These are phyloP conservation scores for Oppia nitens DNA, from an alignment of 1,140 invertebrate genomes.

Conservation along the genomic window DNA sequence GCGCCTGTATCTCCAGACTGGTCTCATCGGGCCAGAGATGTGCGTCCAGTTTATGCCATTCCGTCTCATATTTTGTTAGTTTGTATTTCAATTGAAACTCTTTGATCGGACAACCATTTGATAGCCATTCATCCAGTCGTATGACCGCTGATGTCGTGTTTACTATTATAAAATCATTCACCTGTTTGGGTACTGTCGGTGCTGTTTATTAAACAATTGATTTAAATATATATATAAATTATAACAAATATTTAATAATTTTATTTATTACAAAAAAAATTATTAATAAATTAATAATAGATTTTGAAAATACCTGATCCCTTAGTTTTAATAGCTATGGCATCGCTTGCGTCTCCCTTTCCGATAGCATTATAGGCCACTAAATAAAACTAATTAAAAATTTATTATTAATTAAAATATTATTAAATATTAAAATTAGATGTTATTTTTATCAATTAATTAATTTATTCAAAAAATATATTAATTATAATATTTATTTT, in stretches of 20 bases:
- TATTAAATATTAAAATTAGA: too few species aligned
- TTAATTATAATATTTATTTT: too few species aligned
- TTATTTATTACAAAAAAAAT: too few species aligned
- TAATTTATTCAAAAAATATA: too few species aligned
- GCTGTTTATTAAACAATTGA: too few species aligned
- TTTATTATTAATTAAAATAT: too few species aligned
- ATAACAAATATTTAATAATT: conserved; percentile 2
- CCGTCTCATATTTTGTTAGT: conserved; percentile 31
- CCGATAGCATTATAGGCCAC: conserved; percentile 75
- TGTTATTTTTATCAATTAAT: too few species aligned
- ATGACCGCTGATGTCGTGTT: conserved; percentile 77
- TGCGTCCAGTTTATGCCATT: too few species aligned
- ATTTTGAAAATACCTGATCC: conserved; percentile 34
- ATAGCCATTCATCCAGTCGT: conserved; percentile 78
- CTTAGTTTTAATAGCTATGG: conserved; percentile 36
- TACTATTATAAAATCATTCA: conserved; percentile 45
- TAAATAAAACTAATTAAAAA: conserved; percentile 49
- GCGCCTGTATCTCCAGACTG: neutral
- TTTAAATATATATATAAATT: too few species aligned
- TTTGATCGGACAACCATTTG: conserved; percentile 85
- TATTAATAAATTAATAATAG: too few species aligned
- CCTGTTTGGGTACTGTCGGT: conserved; percentile 19
- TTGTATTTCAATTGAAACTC: conserved; percentile 92
- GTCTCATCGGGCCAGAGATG: too few species aligned
- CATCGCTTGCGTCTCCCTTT: conserved; percentile 56